Percentiles rank a stretch among this genome's conserved stretches.
These are phyloP conservation scores for Callipepla squamata DNA, from an alignment of 2,113 vertebrate genomes.

Conservation along the genomic window DNA sequence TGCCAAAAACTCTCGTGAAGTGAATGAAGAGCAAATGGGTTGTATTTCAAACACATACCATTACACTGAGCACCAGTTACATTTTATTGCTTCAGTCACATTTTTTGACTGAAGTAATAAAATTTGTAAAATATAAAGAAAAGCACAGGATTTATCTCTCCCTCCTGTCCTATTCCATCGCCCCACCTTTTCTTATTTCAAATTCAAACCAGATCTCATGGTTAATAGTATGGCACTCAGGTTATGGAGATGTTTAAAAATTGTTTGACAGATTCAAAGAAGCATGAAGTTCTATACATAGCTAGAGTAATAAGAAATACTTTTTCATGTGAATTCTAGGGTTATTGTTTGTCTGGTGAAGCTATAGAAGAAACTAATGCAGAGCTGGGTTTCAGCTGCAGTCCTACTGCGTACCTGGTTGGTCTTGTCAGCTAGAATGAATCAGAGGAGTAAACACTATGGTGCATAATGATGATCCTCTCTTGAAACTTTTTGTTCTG, in stretches of 20 bases:
- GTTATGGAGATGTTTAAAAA: constrained; percentile 73
- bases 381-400: neutral
- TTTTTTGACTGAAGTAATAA: constrained; percentile 81
- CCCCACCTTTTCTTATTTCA: constrained; percentile 35
- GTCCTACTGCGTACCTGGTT: neutral
- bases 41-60: constrained; percentile 85
- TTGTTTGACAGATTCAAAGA: constrained; percentile 51
- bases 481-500: neutral
- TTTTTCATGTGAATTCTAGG: neutral
- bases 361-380: neutral
- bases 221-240: constrained; percentile 56
- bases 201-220: constrained; percentile 74
- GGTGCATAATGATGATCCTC: neutral
- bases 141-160: constrained; percentile 73
- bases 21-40: constrained; percentile 81
- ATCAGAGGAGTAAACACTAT: neutral
- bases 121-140: constrained; percentile 81
- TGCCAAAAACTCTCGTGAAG: constrained; percentile 74
- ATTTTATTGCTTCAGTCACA: constrained; percentile 78
- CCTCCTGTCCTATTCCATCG: neutral
- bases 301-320: neutral
- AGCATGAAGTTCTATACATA: constrained; percentile 12
- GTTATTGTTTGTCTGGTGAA: neutral
- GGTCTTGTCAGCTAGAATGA: neutral
- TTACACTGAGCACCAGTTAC: constrained; percentile 73